phyloP scores from a whole-genome alignment of 2,113 vertebrate genomes.

The Barnardius zonarius region DNA sequence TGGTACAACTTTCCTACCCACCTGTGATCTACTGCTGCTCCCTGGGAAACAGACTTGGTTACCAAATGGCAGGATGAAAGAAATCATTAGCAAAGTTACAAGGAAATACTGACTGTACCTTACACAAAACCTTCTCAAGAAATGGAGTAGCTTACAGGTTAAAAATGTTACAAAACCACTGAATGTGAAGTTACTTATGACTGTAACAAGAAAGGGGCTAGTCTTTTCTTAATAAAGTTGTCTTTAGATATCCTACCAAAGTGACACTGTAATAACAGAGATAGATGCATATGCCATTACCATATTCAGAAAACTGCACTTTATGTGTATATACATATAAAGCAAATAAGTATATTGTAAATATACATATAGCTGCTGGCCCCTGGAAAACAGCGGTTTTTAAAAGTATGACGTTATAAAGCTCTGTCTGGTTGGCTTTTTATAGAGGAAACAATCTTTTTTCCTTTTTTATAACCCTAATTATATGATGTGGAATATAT shows the following conservation, averaged over 20 bases:
- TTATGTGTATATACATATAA: neutral
- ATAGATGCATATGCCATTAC: neutral
- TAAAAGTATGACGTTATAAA: neutral
- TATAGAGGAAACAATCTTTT: neutral
- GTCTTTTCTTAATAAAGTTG: neutral
- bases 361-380: neutral
- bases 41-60: neutral
- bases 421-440: neutral
- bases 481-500: neutral
- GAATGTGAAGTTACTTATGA: neutral
- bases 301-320: neutral
- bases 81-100: neutral
- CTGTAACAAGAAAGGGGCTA: neutral
- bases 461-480: neutral
- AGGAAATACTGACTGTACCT: neutral
- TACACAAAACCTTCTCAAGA: neutral
- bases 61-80: neutral
- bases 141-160: neutral
- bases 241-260: neutral
- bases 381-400: neutral
- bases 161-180: neutral
- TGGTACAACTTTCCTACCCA: neutral
- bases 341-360: neutral
- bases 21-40: neutral
- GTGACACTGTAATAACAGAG: neutral